These are phyloP conservation scores for Cryptosula pallasiana DNA, from an alignment of 2,888 invertebrate genomes.

Conservation along the genomic window DNA sequence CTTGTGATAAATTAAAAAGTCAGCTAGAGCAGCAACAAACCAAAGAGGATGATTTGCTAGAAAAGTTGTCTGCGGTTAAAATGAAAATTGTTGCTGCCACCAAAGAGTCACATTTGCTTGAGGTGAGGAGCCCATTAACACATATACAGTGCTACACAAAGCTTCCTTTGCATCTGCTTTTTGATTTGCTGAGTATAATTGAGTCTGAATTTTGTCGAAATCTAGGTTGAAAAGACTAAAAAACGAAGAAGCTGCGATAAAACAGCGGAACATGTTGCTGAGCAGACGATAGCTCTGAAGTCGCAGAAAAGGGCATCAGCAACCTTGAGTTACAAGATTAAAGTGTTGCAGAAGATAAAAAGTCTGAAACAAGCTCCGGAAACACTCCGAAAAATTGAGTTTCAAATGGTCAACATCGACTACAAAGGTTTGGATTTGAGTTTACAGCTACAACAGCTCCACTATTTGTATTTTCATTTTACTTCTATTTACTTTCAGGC, in stretches of 20 bases:
- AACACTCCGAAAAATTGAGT: conserved; percentile 1
- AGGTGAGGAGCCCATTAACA: not conserved
- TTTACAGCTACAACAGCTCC: no score
- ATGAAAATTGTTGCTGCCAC: conserved; percentile 7
- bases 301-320: not conserved
- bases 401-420: conserved; percentile 18
- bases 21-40: not conserved
- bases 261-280: not conserved
- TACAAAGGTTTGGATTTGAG: conserved; percentile 17
- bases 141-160: no score
- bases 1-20: not conserved
- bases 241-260: not conserved
- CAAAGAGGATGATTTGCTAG: not conserved
- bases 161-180: no score
- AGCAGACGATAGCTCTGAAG: conserved; percentile 9
- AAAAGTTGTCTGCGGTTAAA: not conserved
- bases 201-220: no score
- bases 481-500: no score
- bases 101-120: not conserved
- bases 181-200: no score
- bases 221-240: conserved; percentile 4
- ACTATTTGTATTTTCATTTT: no score
- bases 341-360: conserved; percentile 11
- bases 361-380: conserved; percentile 17
- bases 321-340: not conserved